Percentiles rank a stretch among this genome's conserved stretches.
Conservation (phyloP, 2,888 invertebrate genomes). For the Eudasyphora cyanicolor region DNA sequence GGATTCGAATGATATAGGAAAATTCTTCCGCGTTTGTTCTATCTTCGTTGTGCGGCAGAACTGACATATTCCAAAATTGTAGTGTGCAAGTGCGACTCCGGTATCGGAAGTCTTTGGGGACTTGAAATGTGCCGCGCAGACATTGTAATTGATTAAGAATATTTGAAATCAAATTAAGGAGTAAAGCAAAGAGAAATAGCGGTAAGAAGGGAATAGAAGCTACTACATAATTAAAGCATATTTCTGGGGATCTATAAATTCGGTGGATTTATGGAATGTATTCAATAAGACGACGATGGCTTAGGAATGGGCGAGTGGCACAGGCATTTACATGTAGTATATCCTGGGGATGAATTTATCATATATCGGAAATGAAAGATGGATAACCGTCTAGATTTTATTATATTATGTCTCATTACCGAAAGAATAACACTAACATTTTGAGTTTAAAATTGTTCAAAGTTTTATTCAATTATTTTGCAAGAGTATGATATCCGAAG, state of each 20-base stretch:
- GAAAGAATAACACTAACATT: too few species aligned
- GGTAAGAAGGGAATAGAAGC: neutral
- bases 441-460: too few species aligned
- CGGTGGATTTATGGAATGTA: neutral
- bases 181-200: too few species aligned
- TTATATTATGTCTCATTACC: too few species aligned
- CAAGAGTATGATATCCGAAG: too few species aligned
- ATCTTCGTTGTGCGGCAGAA: neutral
- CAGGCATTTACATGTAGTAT: too few species aligned
- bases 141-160: slow-evolving; percentile 33
- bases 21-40: slow-evolving; percentile 8
- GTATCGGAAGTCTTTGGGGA: slow-evolving; percentile 13
- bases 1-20: slow-evolving; percentile 22
- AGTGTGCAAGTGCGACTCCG: neutral
- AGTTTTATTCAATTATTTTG: too few species aligned
- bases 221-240: slow-evolving; percentile 17
- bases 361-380: too few species aligned
- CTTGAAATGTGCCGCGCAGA: slow-evolving; percentile 3
- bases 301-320: too few species aligned
- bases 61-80: neutral
- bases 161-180: slow-evolving; percentile 26
- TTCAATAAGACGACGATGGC: neutral
- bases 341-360: too few species aligned
- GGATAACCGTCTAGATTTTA: too few species aligned
- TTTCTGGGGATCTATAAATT: slow-evolving; percentile 46